Conservation (phyloP, 2,113 vertebrate species). For the Clinocottus analis region DNA sequence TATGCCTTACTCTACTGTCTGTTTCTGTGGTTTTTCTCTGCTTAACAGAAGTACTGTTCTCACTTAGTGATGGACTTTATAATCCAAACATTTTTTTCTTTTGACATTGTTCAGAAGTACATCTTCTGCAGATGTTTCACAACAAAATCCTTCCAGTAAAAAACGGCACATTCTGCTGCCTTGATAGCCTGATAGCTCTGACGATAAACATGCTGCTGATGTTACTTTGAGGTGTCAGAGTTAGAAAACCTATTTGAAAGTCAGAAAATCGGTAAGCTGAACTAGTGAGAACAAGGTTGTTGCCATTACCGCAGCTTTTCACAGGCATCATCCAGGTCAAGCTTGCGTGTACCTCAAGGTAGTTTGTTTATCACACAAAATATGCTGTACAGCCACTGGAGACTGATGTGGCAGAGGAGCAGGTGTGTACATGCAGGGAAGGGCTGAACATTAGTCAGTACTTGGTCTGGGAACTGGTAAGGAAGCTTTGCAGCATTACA, state of each 20-base stretch:
- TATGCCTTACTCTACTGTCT: not conserved
- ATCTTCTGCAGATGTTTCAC: not conserved
- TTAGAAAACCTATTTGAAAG: not conserved
- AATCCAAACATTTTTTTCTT: not conserved
- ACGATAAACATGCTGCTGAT: not conserved
- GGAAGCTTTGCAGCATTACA: not conserved
- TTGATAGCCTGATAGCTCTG: not conserved
- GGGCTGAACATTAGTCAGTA: not conserved
- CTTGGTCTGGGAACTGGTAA: not conserved
- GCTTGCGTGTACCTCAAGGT: not conserved
- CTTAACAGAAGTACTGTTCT: not conserved
- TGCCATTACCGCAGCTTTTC: not conserved
- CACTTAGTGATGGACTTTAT: not conserved
- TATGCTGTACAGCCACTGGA: not conserved
- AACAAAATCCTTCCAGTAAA: not conserved
- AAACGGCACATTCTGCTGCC: not conserved
- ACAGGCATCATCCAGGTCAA: not conserved
- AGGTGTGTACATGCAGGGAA: not conserved
- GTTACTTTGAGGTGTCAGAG: not conserved
- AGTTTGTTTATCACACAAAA: slow-evolving; percentile 7
- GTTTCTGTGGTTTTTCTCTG: not conserved
- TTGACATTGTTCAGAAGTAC: not conserved
- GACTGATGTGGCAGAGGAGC: slow-evolving; percentile 8
- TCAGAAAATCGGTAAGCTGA: not conserved
- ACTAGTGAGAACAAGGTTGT: not conserved